Percentiles rank a stretch among this genome's conserved stretches.
Evolutionary conservation across 1,140 invertebrate species (phyloP).

Genomic region (Drosophila littoralis): DNA sequence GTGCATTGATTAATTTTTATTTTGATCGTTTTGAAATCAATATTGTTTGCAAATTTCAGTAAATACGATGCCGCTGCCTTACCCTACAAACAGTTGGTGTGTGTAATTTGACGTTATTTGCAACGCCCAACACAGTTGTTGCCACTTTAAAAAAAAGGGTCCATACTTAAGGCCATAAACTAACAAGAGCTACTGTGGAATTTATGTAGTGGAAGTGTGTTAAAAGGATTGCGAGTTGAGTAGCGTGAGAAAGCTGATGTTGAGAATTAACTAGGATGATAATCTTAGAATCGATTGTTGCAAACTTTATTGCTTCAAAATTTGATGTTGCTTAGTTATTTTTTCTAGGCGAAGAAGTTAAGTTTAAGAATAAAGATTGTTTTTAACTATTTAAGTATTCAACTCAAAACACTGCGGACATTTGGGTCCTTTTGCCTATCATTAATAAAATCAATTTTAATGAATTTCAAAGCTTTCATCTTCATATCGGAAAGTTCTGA

Average conservation of each 20-base stretch:
- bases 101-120: conserved; percentile 77
- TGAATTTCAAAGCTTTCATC: too few species aligned
- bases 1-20: conserved; percentile 83
- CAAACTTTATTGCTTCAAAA: too few species aligned
- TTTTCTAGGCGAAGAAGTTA: neutral
- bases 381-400: too few species aligned
- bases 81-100: conserved; percentile 64
- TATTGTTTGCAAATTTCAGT: conserved; percentile 80
- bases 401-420: too few species aligned
- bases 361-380: too few species aligned
- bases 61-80: conserved; percentile 47
- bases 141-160: conserved; percentile 42
- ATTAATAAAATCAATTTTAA: too few species aligned
- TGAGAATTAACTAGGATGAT: neutral
- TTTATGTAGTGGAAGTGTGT: conserved; percentile 73
- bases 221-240: conserved; percentile 41
- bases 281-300: neutral
- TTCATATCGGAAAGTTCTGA: too few species aligned
- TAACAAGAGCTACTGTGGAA: conserved; percentile 14
- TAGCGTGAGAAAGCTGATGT: conserved; percentile 57
- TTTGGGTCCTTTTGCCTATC: too few species aligned
- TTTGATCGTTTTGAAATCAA: conserved; percentile 79
- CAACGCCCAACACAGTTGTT: conserved; percentile 55
- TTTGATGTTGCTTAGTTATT: neutral
- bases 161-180: conserved; percentile 5